Evolutionary conservation across 2,113 vertebrate genomes (phyloP).

Genomic region (Ciconia stormi): DNA sequence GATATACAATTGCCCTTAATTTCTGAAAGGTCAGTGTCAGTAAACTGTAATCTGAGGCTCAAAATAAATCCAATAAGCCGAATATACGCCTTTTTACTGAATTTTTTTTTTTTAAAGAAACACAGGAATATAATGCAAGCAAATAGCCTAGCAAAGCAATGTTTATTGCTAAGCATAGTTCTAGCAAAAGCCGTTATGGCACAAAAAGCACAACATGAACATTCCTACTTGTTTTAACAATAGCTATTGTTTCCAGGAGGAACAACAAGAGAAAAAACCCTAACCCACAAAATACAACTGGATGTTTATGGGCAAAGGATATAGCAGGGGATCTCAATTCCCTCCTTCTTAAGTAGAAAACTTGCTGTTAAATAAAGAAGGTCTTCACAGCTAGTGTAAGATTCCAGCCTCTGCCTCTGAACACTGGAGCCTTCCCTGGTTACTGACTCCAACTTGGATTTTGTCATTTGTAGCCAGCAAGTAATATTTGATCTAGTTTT

Average conservation of each 20-base stretch:
- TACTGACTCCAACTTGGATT: background rate
- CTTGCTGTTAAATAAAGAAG: background rate
- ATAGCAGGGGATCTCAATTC: background rate
- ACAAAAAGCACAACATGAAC: background rate
- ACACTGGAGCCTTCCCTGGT: background rate
- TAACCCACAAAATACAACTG: background rate
- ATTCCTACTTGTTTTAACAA: background rate
- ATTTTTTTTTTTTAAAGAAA: background rate
- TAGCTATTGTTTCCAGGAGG: background rate
- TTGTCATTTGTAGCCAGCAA: background rate
- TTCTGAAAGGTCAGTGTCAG: background rate
- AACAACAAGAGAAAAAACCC: background rate
- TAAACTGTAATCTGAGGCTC: background rate
- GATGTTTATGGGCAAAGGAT: background rate
- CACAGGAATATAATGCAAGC: background rate
- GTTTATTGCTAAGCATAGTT: background rate
- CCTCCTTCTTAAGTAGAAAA: background rate
- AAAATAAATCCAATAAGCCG: fast-evolving
- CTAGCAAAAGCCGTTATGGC: background rate
- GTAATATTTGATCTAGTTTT: background rate
- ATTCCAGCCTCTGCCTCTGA: background rate
- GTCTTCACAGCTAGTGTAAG: background rate
- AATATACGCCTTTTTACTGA: background rate
- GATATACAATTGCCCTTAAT: background rate
- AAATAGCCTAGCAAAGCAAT: background rate